These are phyloP conservation scores for Tauraco erythrolophus DNA, from an alignment of 2,113 vertebrate species.

Conservation along the genomic window DNA sequence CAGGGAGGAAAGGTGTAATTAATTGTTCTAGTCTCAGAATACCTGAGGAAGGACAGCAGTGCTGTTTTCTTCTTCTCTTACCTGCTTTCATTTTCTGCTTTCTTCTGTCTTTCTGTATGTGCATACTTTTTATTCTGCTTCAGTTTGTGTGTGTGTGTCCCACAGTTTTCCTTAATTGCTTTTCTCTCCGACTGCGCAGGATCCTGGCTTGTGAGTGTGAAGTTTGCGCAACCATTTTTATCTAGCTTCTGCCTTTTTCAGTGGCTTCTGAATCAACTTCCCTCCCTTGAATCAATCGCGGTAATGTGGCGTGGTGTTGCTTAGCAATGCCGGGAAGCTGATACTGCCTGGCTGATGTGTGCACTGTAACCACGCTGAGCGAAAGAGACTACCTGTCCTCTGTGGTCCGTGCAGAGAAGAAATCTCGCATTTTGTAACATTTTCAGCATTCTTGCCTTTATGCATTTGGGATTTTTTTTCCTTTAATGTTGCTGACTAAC, in stretches of 20 bases:
- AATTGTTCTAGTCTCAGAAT: not conserved
- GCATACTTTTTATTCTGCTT: not conserved
- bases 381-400: not conserved
- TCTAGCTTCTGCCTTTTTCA: slow-evolving; percentile 18
- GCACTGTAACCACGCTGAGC: not conserved
- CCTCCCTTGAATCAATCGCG: slow-evolving; percentile 25
- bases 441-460: not conserved
- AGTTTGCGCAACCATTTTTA: not conserved
- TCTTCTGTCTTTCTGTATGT: not conserved
- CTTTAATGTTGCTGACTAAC: not conserved
- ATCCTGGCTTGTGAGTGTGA: not conserved
- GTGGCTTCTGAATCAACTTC: slow-evolving; percentile 15
- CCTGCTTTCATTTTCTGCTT: not conserved
- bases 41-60: not conserved
- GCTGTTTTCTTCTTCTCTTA: not conserved
- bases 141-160: not conserved
- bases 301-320: slow-evolving; percentile 50
- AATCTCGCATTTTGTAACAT: not conserved
- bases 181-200: not conserved
- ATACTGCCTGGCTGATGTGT: not conserved
- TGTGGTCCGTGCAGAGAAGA: not conserved
- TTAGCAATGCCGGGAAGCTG: slow-evolving; percentile 55
- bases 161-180: not conserved
- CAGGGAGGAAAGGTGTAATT: not conserved
- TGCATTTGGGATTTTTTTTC: not conserved